Base-by-base conservation (phyloP, 2,888 invertebrate genomes). In the Rhogogaster chlorosoma region DNA sequence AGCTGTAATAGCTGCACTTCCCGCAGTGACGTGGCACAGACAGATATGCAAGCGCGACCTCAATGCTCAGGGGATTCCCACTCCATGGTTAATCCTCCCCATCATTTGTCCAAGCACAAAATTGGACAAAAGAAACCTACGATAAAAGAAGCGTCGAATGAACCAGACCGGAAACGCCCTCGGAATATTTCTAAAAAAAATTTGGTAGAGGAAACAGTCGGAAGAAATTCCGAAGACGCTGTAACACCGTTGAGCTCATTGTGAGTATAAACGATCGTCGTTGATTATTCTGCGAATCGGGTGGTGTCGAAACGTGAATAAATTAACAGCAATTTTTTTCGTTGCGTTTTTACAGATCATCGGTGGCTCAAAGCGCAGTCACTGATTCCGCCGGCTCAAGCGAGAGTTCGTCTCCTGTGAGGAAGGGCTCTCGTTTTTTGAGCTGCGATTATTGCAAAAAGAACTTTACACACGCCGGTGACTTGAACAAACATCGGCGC, bases 401-500 rank as follows among this genome's bases (percentile, higher is more conserved):
- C 26, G 10, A 22, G 4, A 57, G 67, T 12, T 12, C 12, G 6
- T 71, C n/a, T 18, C 15, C n/a, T 5, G 61, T 10, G 2, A 86
- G 36, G n/a, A 73, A 10, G 12, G 77, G 42, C 26, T 57, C 36
- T 5, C 85, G 85, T 15, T 85, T 73, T 22, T 77, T 87, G 9
- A 83, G 15, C 2, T 90, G 89, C 82, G 87, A 87, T 22, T 89
- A 87, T 71, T 90, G 89, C 80, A 49, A 85, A 1, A 90, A 89
- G 73, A 61, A 83, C n/a, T 90, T 90, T 71, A 85, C 83, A 3
- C 90, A 90, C 42, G 42, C 87, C 0, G 90, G 90, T 9, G 90
- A 90, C 71, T 57, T 88, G 80, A 90, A 88, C 67, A 89, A 89
- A 15, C 89, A 90, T 61, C 77, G 86, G 9, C 86, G 90, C 45